Evolutionary conservation across 2,113 vertebrate species (phyloP).

Genomic region (Urocitellus parryii): DNA sequence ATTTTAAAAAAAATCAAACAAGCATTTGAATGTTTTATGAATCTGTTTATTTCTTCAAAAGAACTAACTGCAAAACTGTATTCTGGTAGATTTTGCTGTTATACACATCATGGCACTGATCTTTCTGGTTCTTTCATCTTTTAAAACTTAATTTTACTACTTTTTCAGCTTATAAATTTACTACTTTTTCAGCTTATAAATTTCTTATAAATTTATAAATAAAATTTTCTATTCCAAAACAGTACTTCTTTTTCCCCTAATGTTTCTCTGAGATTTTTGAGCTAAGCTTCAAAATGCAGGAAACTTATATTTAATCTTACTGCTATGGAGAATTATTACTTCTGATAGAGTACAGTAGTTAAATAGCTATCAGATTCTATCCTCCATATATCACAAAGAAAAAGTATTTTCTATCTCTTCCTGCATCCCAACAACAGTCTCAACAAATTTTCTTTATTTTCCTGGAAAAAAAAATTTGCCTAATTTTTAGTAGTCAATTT

Average conservation of each 20-base stretch:
- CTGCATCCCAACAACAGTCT: neutral
- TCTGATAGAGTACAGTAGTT: neutral
- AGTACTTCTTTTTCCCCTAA: neutral
- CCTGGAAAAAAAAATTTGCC: neutral
- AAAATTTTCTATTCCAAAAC: slow-evolving; percentile 57
- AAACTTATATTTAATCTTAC: neutral
- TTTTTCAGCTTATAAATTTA: slow-evolving; percentile 53
- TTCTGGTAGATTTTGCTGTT: slow-evolving; percentile 45
- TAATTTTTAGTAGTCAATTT: neutral
- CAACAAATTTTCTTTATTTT: neutral
- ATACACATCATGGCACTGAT: neutral
- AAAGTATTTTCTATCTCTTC: neutral
- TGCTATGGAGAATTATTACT: slow-evolving; percentile 15
- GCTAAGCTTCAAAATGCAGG: slow-evolving; percentile 19
- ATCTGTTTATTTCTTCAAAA: neutral
- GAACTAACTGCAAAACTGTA: slow-evolving; percentile 22
- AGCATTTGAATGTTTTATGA: slow-evolving; percentile 25
- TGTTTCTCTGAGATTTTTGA: neutral
- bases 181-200: slow-evolving; percentile 48
- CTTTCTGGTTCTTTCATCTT: slow-evolving; percentile 41
- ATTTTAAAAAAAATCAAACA: neutral
- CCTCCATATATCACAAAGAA: neutral
- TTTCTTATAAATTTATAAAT: neutral
- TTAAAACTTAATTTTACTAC: slow-evolving; percentile 51
- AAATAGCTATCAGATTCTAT: neutral